Conservation (phyloP, 2,797 vertebrate genomes). For the Bucorvus abyssinicus region DNA sequence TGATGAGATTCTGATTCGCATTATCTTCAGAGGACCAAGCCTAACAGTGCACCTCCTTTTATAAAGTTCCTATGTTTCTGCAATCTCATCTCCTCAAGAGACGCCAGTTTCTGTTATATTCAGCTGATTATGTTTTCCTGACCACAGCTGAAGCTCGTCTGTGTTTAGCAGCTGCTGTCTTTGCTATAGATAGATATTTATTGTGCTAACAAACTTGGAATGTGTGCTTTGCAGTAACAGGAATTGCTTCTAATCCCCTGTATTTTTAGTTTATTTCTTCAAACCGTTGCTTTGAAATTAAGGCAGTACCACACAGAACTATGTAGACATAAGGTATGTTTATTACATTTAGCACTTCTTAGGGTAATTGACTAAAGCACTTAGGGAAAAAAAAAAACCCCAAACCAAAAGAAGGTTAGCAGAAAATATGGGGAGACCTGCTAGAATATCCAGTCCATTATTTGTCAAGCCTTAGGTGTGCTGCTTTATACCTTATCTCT, state of each 20-base stretch:
- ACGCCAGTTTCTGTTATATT: not conserved
- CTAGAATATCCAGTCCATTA: not conserved
- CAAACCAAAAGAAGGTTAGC: no score
- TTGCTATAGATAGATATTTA: not conserved
- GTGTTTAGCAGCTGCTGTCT: not conserved
- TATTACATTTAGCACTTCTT: not conserved
- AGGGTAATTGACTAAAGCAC: not conserved
- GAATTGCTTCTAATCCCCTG: not conserved
- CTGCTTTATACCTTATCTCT: not conserved
- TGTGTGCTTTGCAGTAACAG: not conserved
- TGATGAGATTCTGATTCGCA: slow-evolving; percentile 40
- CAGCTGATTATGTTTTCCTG: not conserved
- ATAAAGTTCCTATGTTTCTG: slow-evolving; percentile 11
- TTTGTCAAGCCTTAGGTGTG: not conserved
- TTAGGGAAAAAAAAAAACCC: not conserved
- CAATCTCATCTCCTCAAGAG: slow-evolving; percentile 3
- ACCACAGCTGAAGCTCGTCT: not conserved
- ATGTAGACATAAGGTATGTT: not conserved
- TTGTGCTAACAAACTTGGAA: not conserved
- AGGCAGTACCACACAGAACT: not conserved
- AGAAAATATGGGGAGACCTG: not conserved
- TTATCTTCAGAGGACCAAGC: slow-evolving; percentile 22
- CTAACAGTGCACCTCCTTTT: not conserved
- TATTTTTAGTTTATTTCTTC: not conserved
- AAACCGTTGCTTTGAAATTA: not conserved